Conservation (phyloP, 2,797 vertebrate species). For the Notolepis coatsorum region DNA sequence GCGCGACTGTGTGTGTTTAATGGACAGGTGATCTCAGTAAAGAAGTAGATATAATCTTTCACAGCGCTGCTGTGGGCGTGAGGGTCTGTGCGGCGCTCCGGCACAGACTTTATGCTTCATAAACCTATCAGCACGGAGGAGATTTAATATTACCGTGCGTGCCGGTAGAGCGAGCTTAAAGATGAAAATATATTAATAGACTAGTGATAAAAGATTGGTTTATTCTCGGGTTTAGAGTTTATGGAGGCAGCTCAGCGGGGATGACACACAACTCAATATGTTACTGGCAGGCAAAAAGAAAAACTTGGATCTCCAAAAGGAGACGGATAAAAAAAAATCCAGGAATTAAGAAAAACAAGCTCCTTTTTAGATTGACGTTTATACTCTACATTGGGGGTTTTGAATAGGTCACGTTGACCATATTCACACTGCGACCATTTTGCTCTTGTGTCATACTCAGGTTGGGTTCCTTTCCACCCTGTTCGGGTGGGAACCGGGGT, state of each 20-base stretch:
- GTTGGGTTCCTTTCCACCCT: too few relatives aligned
- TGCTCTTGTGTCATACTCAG: too few relatives aligned
- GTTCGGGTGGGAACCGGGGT: too few relatives aligned
- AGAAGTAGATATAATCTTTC: constrained; percentile 38
- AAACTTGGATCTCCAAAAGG: too few relatives aligned
- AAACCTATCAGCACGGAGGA: constrained; percentile 44
- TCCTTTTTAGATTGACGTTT: too few relatives aligned
- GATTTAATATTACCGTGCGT: constrained; percentile 17
- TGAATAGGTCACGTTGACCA: too few relatives aligned
- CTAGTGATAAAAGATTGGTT: constrained; percentile 1
- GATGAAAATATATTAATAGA: constrained; percentile 43
- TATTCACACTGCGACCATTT: too few relatives aligned
- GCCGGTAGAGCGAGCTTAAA: constrained; percentile 19
- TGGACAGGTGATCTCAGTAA: neutral
- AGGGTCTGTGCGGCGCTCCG: neutral
- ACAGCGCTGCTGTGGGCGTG: neutral
- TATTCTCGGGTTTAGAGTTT: neutral
- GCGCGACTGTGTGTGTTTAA: neutral
- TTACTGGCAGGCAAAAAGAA: too few relatives aligned
- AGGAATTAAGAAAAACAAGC: too few relatives aligned
- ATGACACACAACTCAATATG: neutral
- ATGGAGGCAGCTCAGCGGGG: neutral
- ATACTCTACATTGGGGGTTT: too few relatives aligned
- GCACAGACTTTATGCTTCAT: constrained; percentile 6
- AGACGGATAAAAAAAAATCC: too few relatives aligned